Evolutionary conservation across 2,797 vertebrate species (phyloP).

Genomic region (Pseudotriccus pelzelni): DNA sequence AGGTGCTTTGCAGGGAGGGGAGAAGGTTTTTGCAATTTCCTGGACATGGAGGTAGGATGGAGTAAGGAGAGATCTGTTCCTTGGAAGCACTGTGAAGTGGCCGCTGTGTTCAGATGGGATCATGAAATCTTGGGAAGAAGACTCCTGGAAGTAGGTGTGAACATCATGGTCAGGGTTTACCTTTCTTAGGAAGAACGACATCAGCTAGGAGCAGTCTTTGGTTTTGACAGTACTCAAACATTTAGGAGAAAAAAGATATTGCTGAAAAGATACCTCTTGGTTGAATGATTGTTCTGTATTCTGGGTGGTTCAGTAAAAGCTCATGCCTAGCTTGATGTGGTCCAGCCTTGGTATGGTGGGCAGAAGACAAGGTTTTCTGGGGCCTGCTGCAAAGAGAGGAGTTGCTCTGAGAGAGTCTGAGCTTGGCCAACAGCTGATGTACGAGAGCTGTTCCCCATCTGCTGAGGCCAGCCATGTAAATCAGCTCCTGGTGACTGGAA

Average conservation of each 20-base stretch:
- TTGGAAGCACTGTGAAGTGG: background rate
- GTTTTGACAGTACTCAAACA: background rate
- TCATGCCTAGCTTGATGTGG: background rate
- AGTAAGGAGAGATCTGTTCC: background rate
- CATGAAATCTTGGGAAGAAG: background rate
- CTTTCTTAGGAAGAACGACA: background rate
- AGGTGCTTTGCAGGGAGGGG: background rate
- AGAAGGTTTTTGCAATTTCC: background rate
- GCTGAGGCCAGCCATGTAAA: fast-evolving
- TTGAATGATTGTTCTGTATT: background rate
- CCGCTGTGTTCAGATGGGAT: background rate
- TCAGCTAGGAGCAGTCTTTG: background rate
- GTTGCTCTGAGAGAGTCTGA: background rate
- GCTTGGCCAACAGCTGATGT: fast-evolving
- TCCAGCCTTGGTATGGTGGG: background rate
- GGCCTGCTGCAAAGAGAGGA: background rate
- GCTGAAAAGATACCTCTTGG: background rate
- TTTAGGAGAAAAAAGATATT: background rate
- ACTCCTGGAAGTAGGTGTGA: background rate
- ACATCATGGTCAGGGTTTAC: background rate
- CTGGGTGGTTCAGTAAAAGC: background rate
- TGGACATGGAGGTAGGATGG: background rate
- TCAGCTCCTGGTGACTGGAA: background rate
- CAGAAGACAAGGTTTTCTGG: background rate
- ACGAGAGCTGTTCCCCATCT: background rate